Base-by-base conservation (phyloP, 2,888 invertebrate species). In the Acronicta psi region DNA sequence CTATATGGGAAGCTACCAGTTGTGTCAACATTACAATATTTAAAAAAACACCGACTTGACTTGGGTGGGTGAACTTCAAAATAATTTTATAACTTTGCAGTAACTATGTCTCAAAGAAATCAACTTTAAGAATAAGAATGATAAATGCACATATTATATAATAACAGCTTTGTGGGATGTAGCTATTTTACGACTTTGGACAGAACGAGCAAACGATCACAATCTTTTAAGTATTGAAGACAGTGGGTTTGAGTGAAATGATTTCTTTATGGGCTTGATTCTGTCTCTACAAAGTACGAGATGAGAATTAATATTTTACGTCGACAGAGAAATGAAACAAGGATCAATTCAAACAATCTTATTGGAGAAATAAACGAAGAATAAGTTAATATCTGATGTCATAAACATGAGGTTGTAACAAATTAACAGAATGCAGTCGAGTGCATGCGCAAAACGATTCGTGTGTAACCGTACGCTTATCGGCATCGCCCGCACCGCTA, bases 401-500 rank as follows among this genome's bases (percentile, higher is more conserved):
- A 49, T 58, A 49, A 46, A 55, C 56, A 64, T 55, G 59, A 59
- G 54, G 55, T 58, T 57, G 59, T 61, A 67, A 66, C 59, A 62
- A 71, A 73, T 77, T 69, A 73, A 58, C 67, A 55, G 56, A 34
- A 54, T 65, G 53, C 61, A 73, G 61, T 23, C 52, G 55, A 45
- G 50, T 69, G 75, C 67, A 59, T 41, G 62, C 51, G 58, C 56
- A 43, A 36, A 71, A 52, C 51, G 54, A 58, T 54, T 62, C 47
- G 51, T 52, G 60, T 60, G 54, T 59, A 59, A 45, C 54, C 43
- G 52, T 57, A 56, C 67, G 74, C 73, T 80, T 79, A 82, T 82
- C 77, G 65, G 65, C 58, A 57, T 37, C 61, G 43, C 72, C 68
- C 59, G 62, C 67, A 71, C 36, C 34, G 55, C 70, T 56, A 69